Evolutionary conservation across 2,888 invertebrate genomes (phyloP).

Genomic region (Oscheius sp.): DNA sequence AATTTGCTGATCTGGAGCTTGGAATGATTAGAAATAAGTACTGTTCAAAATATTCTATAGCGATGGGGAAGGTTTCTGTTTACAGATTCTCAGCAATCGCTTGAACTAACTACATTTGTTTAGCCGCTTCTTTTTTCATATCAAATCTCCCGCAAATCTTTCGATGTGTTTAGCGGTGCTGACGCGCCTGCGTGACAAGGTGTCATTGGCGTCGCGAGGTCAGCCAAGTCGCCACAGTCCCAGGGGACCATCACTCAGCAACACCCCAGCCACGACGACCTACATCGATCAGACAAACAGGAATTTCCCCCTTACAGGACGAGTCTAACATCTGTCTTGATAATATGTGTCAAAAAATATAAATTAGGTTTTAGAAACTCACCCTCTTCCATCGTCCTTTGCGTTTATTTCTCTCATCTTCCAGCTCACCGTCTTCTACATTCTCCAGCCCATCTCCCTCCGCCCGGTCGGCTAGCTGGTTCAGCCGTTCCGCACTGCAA

Average conservation of each 20-base stretch:
- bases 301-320: constrained; percentile 30
- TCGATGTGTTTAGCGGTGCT: constrained; percentile 34
- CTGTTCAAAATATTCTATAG: too few species aligned
- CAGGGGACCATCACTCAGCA: constrained; percentile 38
- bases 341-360: background rate
- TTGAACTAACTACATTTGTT: too few species aligned
- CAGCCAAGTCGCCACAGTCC: constrained; percentile 32
- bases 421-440: constrained; percentile 55
- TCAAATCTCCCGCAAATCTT: constrained; percentile 12
- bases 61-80: too few species aligned
- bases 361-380: constrained; percentile 23
- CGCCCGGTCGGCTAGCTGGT: constrained; percentile 69
- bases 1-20: too few species aligned
- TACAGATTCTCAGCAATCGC: too few species aligned
- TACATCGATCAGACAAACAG: constrained; percentile 37
- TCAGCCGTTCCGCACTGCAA: constrained; percentile 72
- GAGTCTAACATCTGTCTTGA: background rate
- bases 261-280: constrained; percentile 34
- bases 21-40: too few species aligned
- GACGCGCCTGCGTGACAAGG: constrained; percentile 37
- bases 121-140: too few species aligned
- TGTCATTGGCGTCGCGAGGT: constrained; percentile 37
- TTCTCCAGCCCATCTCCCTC: constrained; percentile 59
- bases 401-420: constrained; percentile 50
- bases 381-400: constrained; percentile 63